Percentiles rank a stretch among this genome's conserved stretches.
These are phyloP conservation scores for Xylocopa sonorina DNA, from an alignment of 1,140 invertebrate species.

Conservation along the genomic window DNA sequence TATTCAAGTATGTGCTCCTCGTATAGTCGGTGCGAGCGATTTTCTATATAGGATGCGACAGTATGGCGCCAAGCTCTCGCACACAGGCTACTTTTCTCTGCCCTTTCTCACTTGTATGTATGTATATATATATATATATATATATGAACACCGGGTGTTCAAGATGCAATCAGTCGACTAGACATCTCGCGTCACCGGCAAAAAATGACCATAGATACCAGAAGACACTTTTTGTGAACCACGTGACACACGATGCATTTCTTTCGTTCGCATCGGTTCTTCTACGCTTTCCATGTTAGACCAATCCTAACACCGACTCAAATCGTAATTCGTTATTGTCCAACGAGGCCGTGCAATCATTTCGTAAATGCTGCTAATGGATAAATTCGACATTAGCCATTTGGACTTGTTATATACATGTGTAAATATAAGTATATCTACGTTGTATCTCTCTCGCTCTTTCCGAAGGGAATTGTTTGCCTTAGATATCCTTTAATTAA, in stretches of 20 bases:
- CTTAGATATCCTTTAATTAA: too few species aligned
- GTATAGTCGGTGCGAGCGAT: conserved; percentile 51
- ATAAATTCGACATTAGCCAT: too few species aligned
- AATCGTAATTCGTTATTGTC: background rate
- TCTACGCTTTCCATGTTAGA: background rate
- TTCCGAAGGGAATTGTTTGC: too few species aligned
- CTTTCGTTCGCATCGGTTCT: background rate
- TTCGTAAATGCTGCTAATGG: too few species aligned
- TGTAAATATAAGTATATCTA: too few species aligned
- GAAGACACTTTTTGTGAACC: background rate
- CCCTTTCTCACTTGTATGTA: conserved; percentile 44
- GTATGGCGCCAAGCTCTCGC: conserved; percentile 61
- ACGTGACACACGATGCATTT: background rate
- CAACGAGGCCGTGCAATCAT: background rate
- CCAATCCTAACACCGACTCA: background rate
- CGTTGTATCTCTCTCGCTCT: too few species aligned
- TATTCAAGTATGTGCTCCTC: conserved; percentile 1
- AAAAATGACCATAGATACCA: background rate
- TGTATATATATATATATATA: background rate
- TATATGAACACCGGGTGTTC: conserved; percentile 39
- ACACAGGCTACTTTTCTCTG: conserved; percentile 45
- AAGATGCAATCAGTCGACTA: conserved; percentile 23
- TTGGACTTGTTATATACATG: too few species aligned
- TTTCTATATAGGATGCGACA: conserved; percentile 67
- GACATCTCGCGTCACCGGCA: background rate